phyloP scores from a whole-genome alignment of 2,113 vertebrate genomes.

The Plotosus lineatus region DNA sequence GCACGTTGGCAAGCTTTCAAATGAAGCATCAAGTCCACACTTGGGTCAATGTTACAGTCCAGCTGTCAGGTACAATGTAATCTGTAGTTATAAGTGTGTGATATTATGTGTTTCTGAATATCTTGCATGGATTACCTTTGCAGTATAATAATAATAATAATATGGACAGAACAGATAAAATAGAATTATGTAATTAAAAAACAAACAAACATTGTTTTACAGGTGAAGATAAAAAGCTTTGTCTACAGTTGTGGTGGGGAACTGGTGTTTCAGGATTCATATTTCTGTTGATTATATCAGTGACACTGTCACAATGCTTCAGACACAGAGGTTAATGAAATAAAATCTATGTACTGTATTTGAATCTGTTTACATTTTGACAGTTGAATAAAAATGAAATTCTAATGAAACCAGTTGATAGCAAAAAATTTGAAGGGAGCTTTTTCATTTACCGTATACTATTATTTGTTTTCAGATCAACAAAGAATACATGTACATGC shows the following conservation, averaged over 20 bases:
- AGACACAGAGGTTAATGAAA: constrained; percentile 62
- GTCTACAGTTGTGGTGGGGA: constrained; percentile 70
- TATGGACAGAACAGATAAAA: not conserved
- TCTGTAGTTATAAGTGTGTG: no score
- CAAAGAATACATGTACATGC: not conserved
- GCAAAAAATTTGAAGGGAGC: not conserved
- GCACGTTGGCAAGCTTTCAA: constrained; percentile 64
- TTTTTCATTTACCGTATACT: not conserved
- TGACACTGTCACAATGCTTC: constrained; percentile 63
- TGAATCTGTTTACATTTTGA: not conserved
- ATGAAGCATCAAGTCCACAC: constrained; percentile 64
- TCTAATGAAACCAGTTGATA: no score
- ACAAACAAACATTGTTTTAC: constrained; percentile 17
- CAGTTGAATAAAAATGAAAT: not conserved
- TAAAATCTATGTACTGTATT: not conserved
- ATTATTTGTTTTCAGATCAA: not conserved
- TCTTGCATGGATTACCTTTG: not conserved
- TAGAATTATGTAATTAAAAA: not conserved
- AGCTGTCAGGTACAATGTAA: constrained; percentile 55
- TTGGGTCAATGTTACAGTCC: constrained; percentile 65
- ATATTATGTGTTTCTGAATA: not conserved
- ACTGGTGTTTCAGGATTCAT: constrained; percentile 68
- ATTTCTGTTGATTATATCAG: constrained; percentile 64
- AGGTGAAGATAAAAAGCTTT: constrained; percentile 61
- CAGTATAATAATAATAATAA: not conserved